Evolutionary conservation across 1,140 invertebrate species (phyloP), one percentile per base, ranked within the genome.

Genomic region (Anastatus disparis): DNA sequence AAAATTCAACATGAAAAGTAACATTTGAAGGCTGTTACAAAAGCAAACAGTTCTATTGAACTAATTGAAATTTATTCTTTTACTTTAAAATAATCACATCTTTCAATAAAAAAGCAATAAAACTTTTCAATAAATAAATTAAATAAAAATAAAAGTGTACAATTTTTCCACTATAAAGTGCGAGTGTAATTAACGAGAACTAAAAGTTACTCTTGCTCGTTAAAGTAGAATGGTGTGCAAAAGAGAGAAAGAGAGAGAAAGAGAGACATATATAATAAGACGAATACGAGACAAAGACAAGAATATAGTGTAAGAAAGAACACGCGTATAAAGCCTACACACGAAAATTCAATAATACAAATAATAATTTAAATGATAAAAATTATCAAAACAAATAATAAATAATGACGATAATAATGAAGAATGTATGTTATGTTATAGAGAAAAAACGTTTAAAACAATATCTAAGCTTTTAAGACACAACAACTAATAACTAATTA

Each of bases 171-270:
- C 62, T 31, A 55, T 12, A 7, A 20, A 58, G 53, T 67, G 40
- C 53, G 26, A 67, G 20, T 67, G 52, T 55, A 20, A n/a, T n/a
- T n/a, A 56, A 67, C 53, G 24, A 67, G 20, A 67, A 67, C 52
- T 58, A 58, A 56, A 24, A 55, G 62, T 64, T 46, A 64, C 52
- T 63, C 52, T 64, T 64, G 62, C 31, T 64, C 48, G 48, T 64
- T n/a, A n/a, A 52, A 38, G 40, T 31, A 62, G 29, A 46, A 2
- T n/a, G n/a, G 13, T 64, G 48, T 64, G 62, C 62, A 64, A 31
- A 64, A 52, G 26, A 52, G 62, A 64, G 46, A 64, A 26, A n/a
- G n/a, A n/a, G n/a, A n/a, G n/a, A n/a, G n/a, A n/a, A n/a, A n/a
- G n/a, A n/a, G n/a, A n/a, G n/a, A n/a, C n/a, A n/a, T 50, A 20